Evolutionary conservation across 2,888 invertebrate genomes (phyloP), one percentile per base, ranked within the genome.

Genomic region (Psococerastis gibbosa): DNA sequence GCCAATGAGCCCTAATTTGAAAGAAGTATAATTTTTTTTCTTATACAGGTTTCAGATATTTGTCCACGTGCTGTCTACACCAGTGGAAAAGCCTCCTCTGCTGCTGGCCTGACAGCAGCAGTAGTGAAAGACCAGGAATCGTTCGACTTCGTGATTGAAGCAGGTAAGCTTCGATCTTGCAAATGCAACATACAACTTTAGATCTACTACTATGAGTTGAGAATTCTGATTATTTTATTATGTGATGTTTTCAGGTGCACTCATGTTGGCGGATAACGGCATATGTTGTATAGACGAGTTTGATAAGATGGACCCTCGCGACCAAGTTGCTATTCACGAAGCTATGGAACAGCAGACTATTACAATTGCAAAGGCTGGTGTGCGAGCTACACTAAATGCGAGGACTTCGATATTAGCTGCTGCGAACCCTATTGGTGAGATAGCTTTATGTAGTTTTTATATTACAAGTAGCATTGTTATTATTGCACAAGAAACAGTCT

Each of bases 321-420:
- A 98, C 70, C 97, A 98, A 62, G 94, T 98, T 4, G 97, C 98
- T 35, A 99, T 98, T 52, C 98, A 99, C 67, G 98, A 98, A 66
- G 98, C 98, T 3, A 98, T 98, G 98, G 98, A 98, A 68, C 98
- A 99, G 57, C 98, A 98, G 64, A 99, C 98, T 0, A 99, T 98
- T 52, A 94, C 95, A 0, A 73, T 98, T 46, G 95, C 98, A 0
- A 98, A 98, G 75, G 92, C 98, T 0, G 97, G 95, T 2, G 81
- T 99, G 0, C 74, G 97, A 52, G 98, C 98, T 0, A 97, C 97
- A 0, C 66, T 98, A 17, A 98, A 98, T 65, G 98, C 98, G 0
- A 71, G 97, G 32, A 94, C 97, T 0, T 97, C 95, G 0, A 97
- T 98, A 52, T 66, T 99, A 46, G 98, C 98, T 0, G 98, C 98